These are phyloP conservation scores for Leptopterna dolabrata DNA, from an alignment of 2,888 invertebrate genomes.

Conservation along the genomic window DNA sequence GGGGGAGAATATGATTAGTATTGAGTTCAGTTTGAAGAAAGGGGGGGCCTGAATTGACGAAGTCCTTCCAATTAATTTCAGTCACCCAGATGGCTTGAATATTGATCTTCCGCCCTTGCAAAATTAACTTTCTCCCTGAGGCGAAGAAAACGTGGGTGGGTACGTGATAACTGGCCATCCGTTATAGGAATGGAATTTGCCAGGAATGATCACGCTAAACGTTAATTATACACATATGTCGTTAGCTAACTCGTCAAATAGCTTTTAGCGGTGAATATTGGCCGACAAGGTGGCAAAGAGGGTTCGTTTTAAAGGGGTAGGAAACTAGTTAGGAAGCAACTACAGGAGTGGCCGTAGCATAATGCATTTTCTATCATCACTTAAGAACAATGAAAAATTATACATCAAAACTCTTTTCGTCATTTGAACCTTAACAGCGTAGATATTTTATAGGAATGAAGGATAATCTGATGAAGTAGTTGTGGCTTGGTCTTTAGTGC, in stretches of 20 bases:
- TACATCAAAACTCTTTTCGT: too few species aligned
- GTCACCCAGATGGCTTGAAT: conserved; percentile 10
- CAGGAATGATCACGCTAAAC: not conserved
- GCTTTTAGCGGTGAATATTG: not conserved
- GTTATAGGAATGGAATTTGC: not conserved
- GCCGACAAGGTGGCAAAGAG: not conserved
- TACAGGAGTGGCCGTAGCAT: not conserved
- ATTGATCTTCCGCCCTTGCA: not conserved
- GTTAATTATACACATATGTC: not conserved
- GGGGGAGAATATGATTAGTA: too few species aligned
- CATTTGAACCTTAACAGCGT: too few species aligned
- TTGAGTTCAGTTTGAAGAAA: too few species aligned
- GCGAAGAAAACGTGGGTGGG: not conserved
- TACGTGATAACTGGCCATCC: conserved; percentile 7
- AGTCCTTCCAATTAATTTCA: not conserved
- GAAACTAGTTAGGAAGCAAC: not conserved
- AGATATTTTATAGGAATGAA: too few species aligned
- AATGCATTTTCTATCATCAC: too few species aligned
- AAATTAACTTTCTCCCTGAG: conserved; percentile 1
- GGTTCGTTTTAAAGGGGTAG: not conserved
- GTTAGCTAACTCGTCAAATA: not conserved
- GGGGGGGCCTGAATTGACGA: not conserved
- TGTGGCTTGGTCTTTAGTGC: too few species aligned
- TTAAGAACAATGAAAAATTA: too few species aligned
- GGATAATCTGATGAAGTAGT: too few species aligned